Evolutionary conservation across 2,888 invertebrate genomes (phyloP), one percentile per base, ranked within the genome.

Genomic region (Capitulum mitella): DNA sequence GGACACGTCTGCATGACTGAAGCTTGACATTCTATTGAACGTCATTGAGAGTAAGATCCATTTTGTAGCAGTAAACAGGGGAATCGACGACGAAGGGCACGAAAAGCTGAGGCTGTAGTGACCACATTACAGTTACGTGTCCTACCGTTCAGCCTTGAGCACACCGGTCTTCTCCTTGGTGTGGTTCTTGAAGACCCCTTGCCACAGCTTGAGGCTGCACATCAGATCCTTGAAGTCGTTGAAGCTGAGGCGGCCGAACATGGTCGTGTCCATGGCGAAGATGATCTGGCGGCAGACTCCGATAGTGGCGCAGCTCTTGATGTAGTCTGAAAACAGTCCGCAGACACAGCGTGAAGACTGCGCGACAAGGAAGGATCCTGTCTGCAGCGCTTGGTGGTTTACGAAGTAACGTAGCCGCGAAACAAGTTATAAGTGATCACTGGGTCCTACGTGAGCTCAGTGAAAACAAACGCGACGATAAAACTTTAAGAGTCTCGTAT

Each of bases 201-300:
- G 95, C 95, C 95, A 95, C 81, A 92, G 91, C 84, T 95, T 95
- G 76, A 96, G 86, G 84, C 94, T 95, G 83, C 93, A 94, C 91
- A 96, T 94, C 81, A 96, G 89, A 84, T 95, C 94, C 85, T 94
- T 95, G 85, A 95, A 96, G 84, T 95, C 94, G 78, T 89, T 88
- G 83, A 95, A 92, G 81, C 92, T 92, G 78, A 96, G 89, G 80
- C 95, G 89, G 0, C 95, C 95, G 48, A 90, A 91, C 79, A 92
- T 92, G 76, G 91, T 89, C 84, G 90, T 91, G 93, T 95, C 95
- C 87, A 95, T 90, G 14, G 95, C 91, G 1, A 95, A 88, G 34
- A 96, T 92, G 16, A 95, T 93, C 86, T 95, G 95, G 80, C 95
- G 89, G 84, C 96, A 96, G 1, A 96, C 95, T 85, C 95, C 95